These are phyloP conservation scores for honey bee (Apis mellifera) DNA, from an alignment of 1,140 invertebrate genomes.

Conservation along the genomic window DNA sequence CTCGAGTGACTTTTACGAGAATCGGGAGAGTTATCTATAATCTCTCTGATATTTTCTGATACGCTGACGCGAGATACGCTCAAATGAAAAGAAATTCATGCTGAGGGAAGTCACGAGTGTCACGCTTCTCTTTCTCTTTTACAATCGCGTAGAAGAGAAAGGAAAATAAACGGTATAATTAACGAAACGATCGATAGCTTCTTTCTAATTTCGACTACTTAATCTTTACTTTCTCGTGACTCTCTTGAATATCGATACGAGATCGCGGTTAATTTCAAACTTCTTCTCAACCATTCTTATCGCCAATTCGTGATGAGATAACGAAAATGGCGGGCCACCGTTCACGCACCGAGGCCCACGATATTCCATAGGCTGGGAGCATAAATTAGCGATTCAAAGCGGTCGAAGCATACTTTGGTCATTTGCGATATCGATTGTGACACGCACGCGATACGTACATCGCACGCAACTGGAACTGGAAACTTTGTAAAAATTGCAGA, in stretches of 20 bases:
- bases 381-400: slow-evolving; percentile 38
- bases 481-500: neutral
- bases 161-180: no score
- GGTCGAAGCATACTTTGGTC: neutral
- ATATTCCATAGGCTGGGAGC: neutral
- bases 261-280: neutral
- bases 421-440: slow-evolving; percentile 23
- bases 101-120: no score
- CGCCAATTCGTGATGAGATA: neutral
- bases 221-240: neutral
- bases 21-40: no score
- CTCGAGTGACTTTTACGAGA: neutral
- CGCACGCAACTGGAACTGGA: neutral
- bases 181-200: neutral
- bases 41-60: no score
- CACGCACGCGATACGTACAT: slow-evolving; percentile 19
- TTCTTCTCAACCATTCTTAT: slow-evolving; percentile 7
- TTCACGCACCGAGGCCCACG: slow-evolving; percentile 1
- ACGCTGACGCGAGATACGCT: no score
- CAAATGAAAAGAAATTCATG: no score
- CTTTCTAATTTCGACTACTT: neutral
- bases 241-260: neutral
- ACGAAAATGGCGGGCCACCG: neutral
- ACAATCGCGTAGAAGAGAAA: no score
- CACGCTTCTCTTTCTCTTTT: no score